Evolutionary conservation across 2,888 invertebrate species (phyloP), one percentile per base, ranked within the genome.

Genomic region (Falcaria lacertinaria): DNA sequence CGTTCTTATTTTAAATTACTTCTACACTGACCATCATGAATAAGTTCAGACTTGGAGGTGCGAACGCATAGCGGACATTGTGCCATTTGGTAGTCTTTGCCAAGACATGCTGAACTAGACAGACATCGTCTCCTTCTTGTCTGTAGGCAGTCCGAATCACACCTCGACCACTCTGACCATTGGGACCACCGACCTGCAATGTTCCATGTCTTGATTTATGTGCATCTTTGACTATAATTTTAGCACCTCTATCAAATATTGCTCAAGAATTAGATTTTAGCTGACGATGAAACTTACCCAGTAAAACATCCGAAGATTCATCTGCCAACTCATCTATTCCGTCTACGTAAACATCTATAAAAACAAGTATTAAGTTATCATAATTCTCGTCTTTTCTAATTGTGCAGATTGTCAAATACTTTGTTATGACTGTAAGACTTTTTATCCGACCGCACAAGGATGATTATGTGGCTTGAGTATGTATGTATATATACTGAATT

Each of bases 111-210:
- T 1, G 74, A 50, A 41, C 78, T 78, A 22, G 70, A 70, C 1
- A 88, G 76, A 81, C 98, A 98, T 51, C 93, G 92, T 54, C 94
- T 90, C 49, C 97, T 92, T 52, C 97, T 92, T 51, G 93, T 93
- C 76, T 97, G 96, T 45, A 93, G 92, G 77, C 98, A 98, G 75
- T 97, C 96, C 32, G 93, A 90, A 67, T 95, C 95, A 77, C 98
- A 98, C 42, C 94, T 91, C 11, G 97, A 96, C 97, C 97, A 98
- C 28, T 95, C 93, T 4, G 97, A 96, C 96, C 97, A 97, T 52
- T 92, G 90, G 0, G 95, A 93, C 96, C 96, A 96, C 39, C 92
- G 91, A 51, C 96, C 96, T 88, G 43, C 4, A 19, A 33, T 3
- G 13, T 11, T 34, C n/a, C 2, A 22, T n/a, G 25, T 1, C 7